Evolutionary conservation across 2,888 invertebrate genomes (phyloP).

Genomic region (Monoplex corrugatus): DNA sequence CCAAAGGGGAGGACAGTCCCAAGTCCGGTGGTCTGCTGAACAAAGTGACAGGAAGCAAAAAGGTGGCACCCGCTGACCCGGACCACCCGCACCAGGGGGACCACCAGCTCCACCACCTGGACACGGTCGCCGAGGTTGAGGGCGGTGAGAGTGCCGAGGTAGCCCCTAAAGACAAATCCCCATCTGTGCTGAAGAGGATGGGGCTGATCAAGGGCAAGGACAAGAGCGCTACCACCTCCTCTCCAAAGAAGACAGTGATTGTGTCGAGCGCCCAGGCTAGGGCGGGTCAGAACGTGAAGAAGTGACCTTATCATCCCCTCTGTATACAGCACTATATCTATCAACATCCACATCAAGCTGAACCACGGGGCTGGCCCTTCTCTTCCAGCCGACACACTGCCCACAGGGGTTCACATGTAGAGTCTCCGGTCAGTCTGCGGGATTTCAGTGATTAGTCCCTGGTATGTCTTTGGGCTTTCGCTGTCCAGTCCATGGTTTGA

Average conservation of each 20-base stretch:
- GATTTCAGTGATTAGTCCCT: no score
- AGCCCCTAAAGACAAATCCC: constrained; percentile 59
- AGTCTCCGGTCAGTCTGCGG: no score
- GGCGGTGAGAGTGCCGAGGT: constrained; percentile 56
- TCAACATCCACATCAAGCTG: not conserved
- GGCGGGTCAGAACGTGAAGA: not conserved
- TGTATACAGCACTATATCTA: no score
- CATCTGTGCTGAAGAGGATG: constrained; percentile 69
- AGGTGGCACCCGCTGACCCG: constrained; percentile 32
- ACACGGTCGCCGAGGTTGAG: constrained; percentile 61
- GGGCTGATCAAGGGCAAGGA: constrained; percentile 66
- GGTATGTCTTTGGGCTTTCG: no score
- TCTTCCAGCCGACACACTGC: no score
- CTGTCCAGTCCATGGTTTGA: no score
- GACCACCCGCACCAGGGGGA: no score
- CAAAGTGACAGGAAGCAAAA: constrained; percentile 10
- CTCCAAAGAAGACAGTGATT: constrained; percentile 44
- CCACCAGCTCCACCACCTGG: constrained; percentile 55
- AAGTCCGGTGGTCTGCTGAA: not conserved
- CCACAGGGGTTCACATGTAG: no score
- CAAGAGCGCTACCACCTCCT: constrained; percentile 60
- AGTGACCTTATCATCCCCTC: not conserved
- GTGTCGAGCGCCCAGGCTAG: not conserved
- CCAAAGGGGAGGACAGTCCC: constrained; percentile 17
- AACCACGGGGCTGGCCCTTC: not conserved